Percentiles rank a stretch among this genome's conserved stretches.
These are phyloP conservation scores for Oncorhynchus mykiss DNA, from an alignment of 2,113 vertebrate species.

Conservation along the genomic window DNA sequence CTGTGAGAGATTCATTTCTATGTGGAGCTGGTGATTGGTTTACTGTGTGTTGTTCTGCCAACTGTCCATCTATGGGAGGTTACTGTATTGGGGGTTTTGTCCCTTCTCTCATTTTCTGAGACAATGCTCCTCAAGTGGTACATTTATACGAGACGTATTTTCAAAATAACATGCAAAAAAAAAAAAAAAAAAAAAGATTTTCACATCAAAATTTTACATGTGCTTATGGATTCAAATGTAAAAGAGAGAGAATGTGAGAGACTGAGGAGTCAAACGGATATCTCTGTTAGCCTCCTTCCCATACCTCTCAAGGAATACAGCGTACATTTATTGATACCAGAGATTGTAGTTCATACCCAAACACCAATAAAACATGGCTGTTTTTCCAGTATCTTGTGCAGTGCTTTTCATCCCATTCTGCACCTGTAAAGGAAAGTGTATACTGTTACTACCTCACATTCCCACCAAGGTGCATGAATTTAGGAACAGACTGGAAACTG, in stretches of 20 bases:
- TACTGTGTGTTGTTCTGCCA: slow-evolving; percentile 65
- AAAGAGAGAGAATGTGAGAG: slow-evolving; percentile 61
- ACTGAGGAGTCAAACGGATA: slow-evolving; percentile 67
- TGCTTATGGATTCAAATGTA: slow-evolving; percentile 66
- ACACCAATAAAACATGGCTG: slow-evolving; percentile 78
- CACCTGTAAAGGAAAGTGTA: too few relatives aligned
- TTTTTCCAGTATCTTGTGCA: slow-evolving; percentile 59
- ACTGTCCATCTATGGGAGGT: slow-evolving; percentile 62
- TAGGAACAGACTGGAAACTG: too few relatives aligned
- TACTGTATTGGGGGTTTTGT: slow-evolving; percentile 51
- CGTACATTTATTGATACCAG: slow-evolving; percentile 75
- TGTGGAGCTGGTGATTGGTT: slow-evolving; percentile 1
- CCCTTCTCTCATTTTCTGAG: slow-evolving; percentile 69
- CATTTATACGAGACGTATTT: slow-evolving; percentile 74
- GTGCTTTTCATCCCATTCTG: slow-evolving; percentile 9
- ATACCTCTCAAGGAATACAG: slow-evolving; percentile 47
- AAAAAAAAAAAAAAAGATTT: slow-evolving; percentile 46
- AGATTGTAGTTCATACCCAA: slow-evolving; percentile 82
- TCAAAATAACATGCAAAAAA: slow-evolving; percentile 65
- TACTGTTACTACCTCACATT: too few relatives aligned
- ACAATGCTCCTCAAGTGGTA: slow-evolving; percentile 66
- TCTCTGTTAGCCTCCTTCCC: slow-evolving; percentile 41
- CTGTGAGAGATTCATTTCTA: not conserved
- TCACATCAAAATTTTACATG: slow-evolving; percentile 74
- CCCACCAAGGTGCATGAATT: too few relatives aligned